These are phyloP conservation scores for Mythimna albipuncta DNA, from an alignment of 2,888 invertebrate genomes.

Conservation along the genomic window DNA sequence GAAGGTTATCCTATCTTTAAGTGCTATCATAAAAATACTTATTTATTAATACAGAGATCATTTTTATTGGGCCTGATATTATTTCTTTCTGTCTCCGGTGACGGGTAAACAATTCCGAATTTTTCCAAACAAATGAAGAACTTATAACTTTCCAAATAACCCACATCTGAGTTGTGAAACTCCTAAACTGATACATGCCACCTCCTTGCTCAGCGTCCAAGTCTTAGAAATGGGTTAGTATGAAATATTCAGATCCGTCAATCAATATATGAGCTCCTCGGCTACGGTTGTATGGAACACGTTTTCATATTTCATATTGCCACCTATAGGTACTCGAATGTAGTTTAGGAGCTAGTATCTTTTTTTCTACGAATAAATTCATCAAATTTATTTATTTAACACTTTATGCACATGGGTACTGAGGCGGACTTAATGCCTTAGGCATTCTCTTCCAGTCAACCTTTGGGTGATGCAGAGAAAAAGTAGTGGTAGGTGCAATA, in stretches of 20 bases:
- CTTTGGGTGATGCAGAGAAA: too few relatives aligned
- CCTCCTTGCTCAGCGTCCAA: slow-evolving; percentile 50
- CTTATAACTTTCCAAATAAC: slow-evolving; percentile 7
- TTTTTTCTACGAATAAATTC: too few relatives aligned
- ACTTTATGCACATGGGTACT: too few relatives aligned
- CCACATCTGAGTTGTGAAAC: slow-evolving; percentile 24
- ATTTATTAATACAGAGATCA: background rate
- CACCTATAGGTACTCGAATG: slow-evolving; percentile 60
- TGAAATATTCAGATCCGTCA: slow-evolving; percentile 78
- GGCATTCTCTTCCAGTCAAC: too few relatives aligned
- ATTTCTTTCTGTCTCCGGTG: too few relatives aligned
- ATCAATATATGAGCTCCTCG: slow-evolving; percentile 77
- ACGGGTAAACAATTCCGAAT: background rate
- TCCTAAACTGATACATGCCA: slow-evolving; percentile 42
- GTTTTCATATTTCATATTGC: slow-evolving; percentile 83
- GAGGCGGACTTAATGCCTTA: too few relatives aligned
- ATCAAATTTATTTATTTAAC: too few relatives aligned
- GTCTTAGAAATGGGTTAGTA: slow-evolving; percentile 62
- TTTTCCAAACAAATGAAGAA: slow-evolving; percentile 7
- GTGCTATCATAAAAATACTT: background rate
- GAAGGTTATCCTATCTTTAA: background rate
- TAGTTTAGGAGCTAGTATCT: slow-evolving; percentile 67
- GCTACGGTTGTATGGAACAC: slow-evolving; percentile 61
- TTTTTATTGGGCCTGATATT: too few relatives aligned
- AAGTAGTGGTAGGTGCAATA: too few relatives aligned